Base-by-base conservation (phyloP, 2,797 vertebrate species). In the Arnoldichthys spilopterus region DNA sequence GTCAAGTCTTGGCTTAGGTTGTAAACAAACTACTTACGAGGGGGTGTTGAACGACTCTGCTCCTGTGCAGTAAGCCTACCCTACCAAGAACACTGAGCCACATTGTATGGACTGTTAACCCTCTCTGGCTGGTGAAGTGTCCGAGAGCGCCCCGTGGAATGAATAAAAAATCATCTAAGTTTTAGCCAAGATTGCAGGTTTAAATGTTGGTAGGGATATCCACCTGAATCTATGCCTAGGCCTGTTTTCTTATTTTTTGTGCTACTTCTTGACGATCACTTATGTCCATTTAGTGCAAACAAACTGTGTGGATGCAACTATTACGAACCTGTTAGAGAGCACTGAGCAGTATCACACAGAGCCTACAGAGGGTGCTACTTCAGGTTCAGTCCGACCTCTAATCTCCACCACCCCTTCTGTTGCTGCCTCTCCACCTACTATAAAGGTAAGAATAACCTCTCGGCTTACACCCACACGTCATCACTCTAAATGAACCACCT, bases 261-360 rank as follows among this genome's bases (percentile, higher is more conserved):
- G 4, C 40, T 72, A 1, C 30, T 72, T 9, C 7, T 13, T 63
- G 28, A 47, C 68, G 54, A 40, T 37, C 15, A 26, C 40, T 49
- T 8, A 37, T 72, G 34, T 49, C 22, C 18, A 9, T 77, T 32
- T 90, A 99, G 98, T 92, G 70, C 94, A 93, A 84, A 99, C 97
- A 45, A 95, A 95, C 74, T 99, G 97, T 83, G 95, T 99, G 75
- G 96, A 99, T 83, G 93, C 96, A 77, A 99, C 98, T 68, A 99
- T 99, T 85, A 97, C 98, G 75, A 99, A 99, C 78, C 89, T 99
- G 71, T 91, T 99, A 84, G 98, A 99, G 91, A 95, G 91, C 69
- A 90, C 95, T 49, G 96, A 96, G 59, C 95, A 95, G 51, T 79
- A 86, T 47, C 68, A 87, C 6, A 77, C 90, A 24, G 84, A 93